Evolutionary conservation across 1,140 invertebrate species (phyloP).

Genomic region (Ganaspis sp.): DNA sequence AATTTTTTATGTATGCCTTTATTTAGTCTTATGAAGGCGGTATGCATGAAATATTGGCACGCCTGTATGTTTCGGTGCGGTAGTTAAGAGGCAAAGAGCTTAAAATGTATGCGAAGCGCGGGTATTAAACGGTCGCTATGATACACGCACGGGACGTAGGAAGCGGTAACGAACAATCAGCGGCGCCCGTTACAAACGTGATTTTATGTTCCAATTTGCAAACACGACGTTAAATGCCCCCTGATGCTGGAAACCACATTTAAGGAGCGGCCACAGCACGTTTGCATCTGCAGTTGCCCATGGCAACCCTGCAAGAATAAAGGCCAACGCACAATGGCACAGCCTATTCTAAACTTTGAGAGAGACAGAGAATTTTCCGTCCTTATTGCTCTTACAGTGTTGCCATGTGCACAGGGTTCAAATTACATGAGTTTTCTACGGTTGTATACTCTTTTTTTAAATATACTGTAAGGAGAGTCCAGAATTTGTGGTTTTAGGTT

Average conservation of each 20-base stretch:
- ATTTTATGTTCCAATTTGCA: constrained; percentile 74
- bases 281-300: no score
- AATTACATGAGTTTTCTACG: no score
- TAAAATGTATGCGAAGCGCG: constrained; percentile 32
- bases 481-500: no score
- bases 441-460: no score
- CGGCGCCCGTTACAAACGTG: constrained; percentile 65
- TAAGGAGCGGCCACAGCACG: no score
- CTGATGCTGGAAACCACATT: constrained; percentile 57
- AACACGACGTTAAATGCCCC: constrained; percentile 68
- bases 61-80: constrained; percentile 51
- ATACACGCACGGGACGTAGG: constrained; percentile 59
- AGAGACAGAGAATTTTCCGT: no score
- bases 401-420: no score
- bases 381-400: no score
- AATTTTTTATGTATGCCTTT: not conserved
- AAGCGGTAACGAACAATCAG: constrained; percentile 70
- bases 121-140: constrained; percentile 34
- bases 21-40: constrained; percentile 30
- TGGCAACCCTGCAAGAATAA: no score
- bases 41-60: constrained; percentile 62
- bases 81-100: constrained; percentile 53
- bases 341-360: no score
- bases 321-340: no score
- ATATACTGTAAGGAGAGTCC: no score